Percentiles rank a stretch among this genome's conserved stretches.
Evolutionary conservation across 2,888 invertebrate genomes (phyloP).

Genomic region (Drosophila demipolita): DNA sequence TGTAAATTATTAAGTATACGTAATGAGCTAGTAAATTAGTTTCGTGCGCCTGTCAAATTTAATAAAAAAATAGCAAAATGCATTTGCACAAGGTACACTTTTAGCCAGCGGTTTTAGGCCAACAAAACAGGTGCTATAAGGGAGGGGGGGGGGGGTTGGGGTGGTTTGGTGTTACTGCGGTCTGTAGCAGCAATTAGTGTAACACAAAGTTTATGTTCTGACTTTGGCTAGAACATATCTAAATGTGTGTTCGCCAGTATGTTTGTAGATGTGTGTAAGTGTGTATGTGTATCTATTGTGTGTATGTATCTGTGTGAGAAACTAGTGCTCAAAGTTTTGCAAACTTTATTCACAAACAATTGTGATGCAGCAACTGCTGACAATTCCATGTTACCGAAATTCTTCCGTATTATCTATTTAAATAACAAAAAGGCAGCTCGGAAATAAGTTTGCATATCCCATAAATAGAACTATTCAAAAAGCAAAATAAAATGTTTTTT

Average conservation of each 20-base stretch:
- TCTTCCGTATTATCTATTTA: conserved; percentile 5
- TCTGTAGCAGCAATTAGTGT: conserved; percentile 64
- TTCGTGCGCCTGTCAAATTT: conserved; percentile 29
- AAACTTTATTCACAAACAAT: conserved; percentile 33
- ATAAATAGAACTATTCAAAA: not conserved
- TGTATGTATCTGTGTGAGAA: not conserved
- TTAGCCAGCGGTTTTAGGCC: conserved; percentile 21
- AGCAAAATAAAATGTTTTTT: not conserved
- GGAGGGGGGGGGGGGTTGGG: not conserved
- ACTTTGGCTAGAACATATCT: conserved; percentile 14
- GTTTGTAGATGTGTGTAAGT: too few relatives aligned
- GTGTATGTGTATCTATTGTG: too few relatives aligned
- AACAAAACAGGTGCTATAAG: not conserved
- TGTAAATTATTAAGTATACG: conserved; percentile 72
- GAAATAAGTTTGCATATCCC: not conserved
- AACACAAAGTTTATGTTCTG: conserved; percentile 66
- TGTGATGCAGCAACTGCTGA: conserved; percentile 17
- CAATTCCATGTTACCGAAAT: conserved; percentile 14
- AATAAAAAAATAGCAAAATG: conserved; percentile 41
- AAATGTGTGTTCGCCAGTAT: too few relatives aligned
- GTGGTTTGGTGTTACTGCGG: conserved; percentile 15
- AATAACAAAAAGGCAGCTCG: not conserved
- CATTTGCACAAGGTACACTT: conserved; percentile 43
- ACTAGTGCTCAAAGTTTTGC: conserved; percentile 27
- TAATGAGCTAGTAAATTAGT: conserved; percentile 74